Percentiles rank a stretch among this genome's conserved stretches.
Conservation (phyloP, 2,888 invertebrate genomes). For the Digitonthophagus gazella region DNA sequence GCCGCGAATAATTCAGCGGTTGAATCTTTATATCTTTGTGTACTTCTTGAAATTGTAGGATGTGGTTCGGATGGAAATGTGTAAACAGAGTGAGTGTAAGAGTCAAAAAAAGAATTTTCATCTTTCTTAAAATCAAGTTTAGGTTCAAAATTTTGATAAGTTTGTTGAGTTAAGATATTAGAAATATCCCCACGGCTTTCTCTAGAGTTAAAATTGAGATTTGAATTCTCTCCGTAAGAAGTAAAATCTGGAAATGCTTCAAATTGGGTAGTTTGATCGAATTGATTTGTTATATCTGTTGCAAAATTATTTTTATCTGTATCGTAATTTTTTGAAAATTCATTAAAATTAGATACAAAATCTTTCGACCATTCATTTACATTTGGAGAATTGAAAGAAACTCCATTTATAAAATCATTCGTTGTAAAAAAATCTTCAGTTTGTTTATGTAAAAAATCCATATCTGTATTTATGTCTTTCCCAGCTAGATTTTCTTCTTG, state of each 20-base stretch:
- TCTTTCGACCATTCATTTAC: neutral
- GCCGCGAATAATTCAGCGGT: neutral
- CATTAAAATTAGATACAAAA: neutral
- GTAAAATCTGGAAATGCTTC: neutral
- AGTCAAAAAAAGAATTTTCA: neutral
- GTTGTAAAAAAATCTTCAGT: neutral
- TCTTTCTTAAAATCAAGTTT: neutral
- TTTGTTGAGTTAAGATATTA: neutral
- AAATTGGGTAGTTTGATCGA: neutral
- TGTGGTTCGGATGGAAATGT: neutral
- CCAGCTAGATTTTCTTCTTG: too few species aligned
- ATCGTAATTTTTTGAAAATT: too few species aligned
- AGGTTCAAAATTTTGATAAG: neutral
- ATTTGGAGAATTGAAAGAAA: neutral
- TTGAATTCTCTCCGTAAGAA: neutral
- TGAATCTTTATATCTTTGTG: neutral
- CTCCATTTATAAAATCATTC: neutral
- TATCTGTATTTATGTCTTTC: neutral
- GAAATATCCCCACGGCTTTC: neutral
- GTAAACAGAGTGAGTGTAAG: neutral
- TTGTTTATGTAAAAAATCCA: too few species aligned
- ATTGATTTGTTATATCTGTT: neutral
- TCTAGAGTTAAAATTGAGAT: neutral
- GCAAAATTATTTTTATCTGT: neutral
- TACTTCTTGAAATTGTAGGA: neutral